Conservation (phyloP, 2,797 vertebrate species). For the Hylomyscus alleni region DNA sequence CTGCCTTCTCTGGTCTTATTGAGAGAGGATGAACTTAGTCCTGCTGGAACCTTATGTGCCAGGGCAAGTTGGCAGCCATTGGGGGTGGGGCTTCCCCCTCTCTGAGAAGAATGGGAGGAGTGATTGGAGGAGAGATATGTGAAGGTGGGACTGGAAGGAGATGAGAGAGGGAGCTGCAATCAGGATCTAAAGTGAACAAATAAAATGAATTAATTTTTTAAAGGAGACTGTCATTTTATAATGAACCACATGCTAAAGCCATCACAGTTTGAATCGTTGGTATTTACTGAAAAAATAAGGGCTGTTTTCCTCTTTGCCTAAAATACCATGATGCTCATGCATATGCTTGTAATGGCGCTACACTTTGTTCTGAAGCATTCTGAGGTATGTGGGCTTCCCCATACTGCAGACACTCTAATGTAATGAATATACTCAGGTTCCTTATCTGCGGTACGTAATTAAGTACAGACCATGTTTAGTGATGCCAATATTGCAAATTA, state of each 20-base stretch:
- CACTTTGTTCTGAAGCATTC: slow-evolving; percentile 82
- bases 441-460: background rate
- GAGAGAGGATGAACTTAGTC: background rate
- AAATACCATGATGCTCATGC: background rate
- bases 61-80: too few species aligned
- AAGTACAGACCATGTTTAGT: background rate
- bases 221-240: background rate
- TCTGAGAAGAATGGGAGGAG: too few species aligned
- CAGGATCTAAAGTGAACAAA: background rate
- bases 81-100: too few species aligned
- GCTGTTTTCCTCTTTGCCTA: background rate
- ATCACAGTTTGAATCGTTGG: background rate
- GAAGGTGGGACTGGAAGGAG: too few species aligned
- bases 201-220: background rate
- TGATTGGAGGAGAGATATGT: too few species aligned
- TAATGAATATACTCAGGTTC: background rate
- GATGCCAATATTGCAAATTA: background rate
- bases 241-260: background rate
- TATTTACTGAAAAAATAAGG: background rate
- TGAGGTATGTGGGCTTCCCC: slow-evolving; percentile 74
- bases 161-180: background rate
- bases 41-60: background rate
- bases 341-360: slow-evolving; percentile 7
- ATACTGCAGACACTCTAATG: background rate
- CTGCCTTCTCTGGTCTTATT: background rate